Evolutionary conservation across 2,797 vertebrate species (phyloP), one percentile per base, ranked within the genome.

Genomic region (Alca torda): DNA sequence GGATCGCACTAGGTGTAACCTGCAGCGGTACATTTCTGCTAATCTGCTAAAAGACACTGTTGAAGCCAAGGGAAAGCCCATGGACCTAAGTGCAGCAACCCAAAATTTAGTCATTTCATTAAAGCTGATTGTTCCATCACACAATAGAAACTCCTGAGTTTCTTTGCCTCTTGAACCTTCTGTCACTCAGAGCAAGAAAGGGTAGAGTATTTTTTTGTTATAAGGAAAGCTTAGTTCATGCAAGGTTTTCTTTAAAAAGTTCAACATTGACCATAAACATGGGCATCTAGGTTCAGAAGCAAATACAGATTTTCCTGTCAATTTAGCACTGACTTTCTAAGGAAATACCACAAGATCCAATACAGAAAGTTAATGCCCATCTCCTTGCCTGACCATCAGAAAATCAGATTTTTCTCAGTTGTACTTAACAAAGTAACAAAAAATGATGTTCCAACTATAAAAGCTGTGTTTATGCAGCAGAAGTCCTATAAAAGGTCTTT

Each of bases 401-500:
- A 89, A 88, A 65, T 0, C 4, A 73, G 35, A 51, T 82, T 95
- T 65, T 39, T 80, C 28, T 93, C 31, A 68, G 57, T 18, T 82
- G 14, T 61, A 39, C 72, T 72, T 85, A 67, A 53, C 11, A 63
- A 76, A 90, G 25, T 63, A 69, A 54, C 31, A 70, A 74, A 96
- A 93, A 70, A 23, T 82, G 76, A 37, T 73, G 30, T n/a, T 90
- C 81, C 26, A 69, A 56, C 74, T 89, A 8, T 64, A 90, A 94
- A 90, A 87, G 16, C 45, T 90, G 45, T 72, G 51, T 60, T 95
- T 90, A 54, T 84, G 33, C 28, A 64, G 48, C 67, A 87, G 68
- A 89, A 83, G 73, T 19, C 10, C 28, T 91, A 51, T 78, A 90
- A 95, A 97, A 94, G 91, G 63, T 96, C 87, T 91, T 94, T 94